A percentile compares a stretch with the other conserved stretches of the same genome.
Conservation (phyloP, 1,140 invertebrate species). For the Papilio helenus region DNA sequence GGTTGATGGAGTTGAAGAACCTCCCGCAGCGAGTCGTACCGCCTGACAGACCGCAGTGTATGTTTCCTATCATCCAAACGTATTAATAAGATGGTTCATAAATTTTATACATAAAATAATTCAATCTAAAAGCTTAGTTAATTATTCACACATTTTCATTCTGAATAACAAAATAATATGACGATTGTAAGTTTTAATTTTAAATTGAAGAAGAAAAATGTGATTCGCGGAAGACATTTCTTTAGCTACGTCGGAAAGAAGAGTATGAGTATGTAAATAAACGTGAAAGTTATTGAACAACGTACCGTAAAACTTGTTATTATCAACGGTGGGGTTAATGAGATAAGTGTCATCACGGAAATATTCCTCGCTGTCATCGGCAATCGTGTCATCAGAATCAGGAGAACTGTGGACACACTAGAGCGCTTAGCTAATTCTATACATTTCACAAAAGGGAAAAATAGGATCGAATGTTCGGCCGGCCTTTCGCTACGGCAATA, state of each 20-base stretch:
- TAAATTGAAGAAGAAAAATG: not conserved
- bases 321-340: constrained; percentile 92
- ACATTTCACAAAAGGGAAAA: constrained; percentile 10
- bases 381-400: constrained; percentile 92
- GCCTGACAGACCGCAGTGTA: constrained; percentile 80
- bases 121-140: too few relatives aligned
- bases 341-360: constrained; percentile 92
- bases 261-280: too few relatives aligned
- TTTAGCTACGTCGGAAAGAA: too few relatives aligned
- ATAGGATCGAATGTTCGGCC: constrained; percentile 47
- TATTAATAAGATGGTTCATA: not conserved
- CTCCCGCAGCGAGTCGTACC: constrained; percentile 79
- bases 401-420: constrained; percentile 86
- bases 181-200: not conserved
- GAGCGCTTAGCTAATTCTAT: constrained; percentile 48
- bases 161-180: not conserved
- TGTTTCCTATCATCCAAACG: constrained; percentile 64
- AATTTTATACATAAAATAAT: too few relatives aligned
- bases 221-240: too few relatives aligned
- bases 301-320: constrained; percentile 93
- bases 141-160: not conserved
- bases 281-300: not conserved
- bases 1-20: constrained; percentile 84
- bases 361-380: constrained; percentile 90
- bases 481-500: constrained; percentile 62